Evolutionary conservation across 2,113 vertebrate genomes (phyloP), one percentile per base, ranked within the genome.

Genomic region (Mirounga angustirostris): DNA sequence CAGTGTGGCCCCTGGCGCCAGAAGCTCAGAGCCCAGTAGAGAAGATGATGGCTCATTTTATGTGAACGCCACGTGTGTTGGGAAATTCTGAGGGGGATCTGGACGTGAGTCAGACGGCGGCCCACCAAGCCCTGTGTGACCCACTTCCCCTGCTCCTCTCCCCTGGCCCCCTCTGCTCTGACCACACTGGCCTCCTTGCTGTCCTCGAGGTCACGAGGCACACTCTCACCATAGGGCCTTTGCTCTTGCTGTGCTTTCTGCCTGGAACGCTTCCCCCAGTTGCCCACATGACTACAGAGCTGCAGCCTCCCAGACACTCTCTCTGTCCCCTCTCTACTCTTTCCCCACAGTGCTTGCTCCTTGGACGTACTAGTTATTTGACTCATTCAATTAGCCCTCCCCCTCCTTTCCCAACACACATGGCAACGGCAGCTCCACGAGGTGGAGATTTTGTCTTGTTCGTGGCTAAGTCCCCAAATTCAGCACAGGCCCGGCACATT

Each of bases 361-460:
- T 79, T 22, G 16, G 9, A 52, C 24, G 9, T 19, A 4, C 76
- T 58, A 6, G 43, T 46, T 67, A 7, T 40, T 59, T 36, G 8
- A 15, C 14, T 40, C 30, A 5, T 78, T 74, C 22, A 46, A 7
- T 19, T 26, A 15, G 19, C 33, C 33, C 50, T 10, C 13, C 58
- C 50, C 12, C 1, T 43, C 18, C n/a, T 14, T 36, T 56, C 24
- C 56, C 43, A 52, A 1, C 24, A 82, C 24, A 46, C 22, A 3
- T 0, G 36, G 1, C 12, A 1, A 18, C 14, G 0, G 24, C 36
- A 9, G 59, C 30, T 58, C 30, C 36, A 5, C 0, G 0, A 26
- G 1, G 11, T 30, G n/a, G 61, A 43, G 36, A 3, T 30, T 40
- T 78, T 28, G 56, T 58, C 14, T 63, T 63, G 63, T 33, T 58